These are phyloP conservation scores for Amblyornis subalaris DNA, from an alignment of 2,113 vertebrate genomes.

Conservation along the genomic window DNA sequence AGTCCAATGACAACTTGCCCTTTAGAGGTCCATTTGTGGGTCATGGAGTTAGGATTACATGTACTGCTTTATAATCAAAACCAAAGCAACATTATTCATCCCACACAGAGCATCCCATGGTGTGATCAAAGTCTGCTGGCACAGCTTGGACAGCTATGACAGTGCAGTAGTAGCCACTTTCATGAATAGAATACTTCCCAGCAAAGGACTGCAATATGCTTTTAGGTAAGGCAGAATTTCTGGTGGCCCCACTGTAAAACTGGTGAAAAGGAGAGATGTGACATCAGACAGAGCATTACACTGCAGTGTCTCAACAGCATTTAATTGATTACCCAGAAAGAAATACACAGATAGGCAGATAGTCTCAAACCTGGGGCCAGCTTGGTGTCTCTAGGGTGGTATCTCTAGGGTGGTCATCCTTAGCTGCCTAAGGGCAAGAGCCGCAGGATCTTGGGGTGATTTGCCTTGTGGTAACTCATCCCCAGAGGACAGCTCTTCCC, in stretches of 20 bases:
- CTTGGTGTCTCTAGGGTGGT: not conserved
- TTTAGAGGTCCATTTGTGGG: not conserved
- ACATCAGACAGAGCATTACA: not conserved
- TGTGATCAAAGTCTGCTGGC: not conserved
- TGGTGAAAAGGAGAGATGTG: not conserved
- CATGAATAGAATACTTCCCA: not conserved
- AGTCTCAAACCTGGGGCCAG: not conserved
- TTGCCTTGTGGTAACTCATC: not conserved
- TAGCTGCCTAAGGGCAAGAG: not conserved
- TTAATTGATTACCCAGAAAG: not conserved
- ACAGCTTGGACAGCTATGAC: not conserved
- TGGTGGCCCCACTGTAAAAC: not conserved
- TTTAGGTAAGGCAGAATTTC: not conserved
- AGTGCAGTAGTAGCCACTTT: not conserved
- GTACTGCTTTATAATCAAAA: not conserved
- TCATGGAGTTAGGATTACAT: not conserved
- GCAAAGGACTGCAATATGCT: not conserved
- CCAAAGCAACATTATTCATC: not conserved
- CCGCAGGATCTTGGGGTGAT: not conserved
- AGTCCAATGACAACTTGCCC: not conserved
- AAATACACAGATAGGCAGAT: not conserved
- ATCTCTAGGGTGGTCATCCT: not conserved
- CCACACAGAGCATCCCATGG: not conserved
- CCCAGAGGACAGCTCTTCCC: not conserved
- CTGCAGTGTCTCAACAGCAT: not conserved